phyloP scores from a whole-genome alignment of 2,797 vertebrate genomes.

The Dipus sagitta region DNA sequence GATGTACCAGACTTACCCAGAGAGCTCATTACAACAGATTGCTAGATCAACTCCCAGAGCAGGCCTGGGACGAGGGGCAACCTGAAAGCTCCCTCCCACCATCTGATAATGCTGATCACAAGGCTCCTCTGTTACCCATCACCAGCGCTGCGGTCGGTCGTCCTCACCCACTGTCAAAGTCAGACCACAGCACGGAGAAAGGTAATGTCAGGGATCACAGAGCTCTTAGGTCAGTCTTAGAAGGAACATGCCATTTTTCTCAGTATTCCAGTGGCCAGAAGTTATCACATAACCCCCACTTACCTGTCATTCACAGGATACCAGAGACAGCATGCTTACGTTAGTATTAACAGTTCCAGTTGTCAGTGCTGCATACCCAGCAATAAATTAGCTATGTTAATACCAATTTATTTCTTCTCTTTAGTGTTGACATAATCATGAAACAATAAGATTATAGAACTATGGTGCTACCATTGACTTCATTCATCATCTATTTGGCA shows the following conservation, averaged over 20 bases:
- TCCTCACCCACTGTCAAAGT: neutral
- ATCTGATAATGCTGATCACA: neutral
- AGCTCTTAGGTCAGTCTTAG: neutral
- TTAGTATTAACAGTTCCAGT: neutral
- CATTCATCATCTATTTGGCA: conserved; percentile 17
- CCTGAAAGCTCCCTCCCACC: neutral
- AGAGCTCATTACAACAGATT: neutral
- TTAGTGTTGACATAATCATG: conserved; percentile 11
- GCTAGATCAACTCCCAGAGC: neutral
- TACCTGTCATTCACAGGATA: neutral
- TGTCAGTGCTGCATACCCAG: neutral
- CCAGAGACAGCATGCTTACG: rapidly evolving
- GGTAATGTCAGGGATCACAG: rapidly evolving
- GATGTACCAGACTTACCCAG: neutral
- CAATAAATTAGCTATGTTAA: neutral
- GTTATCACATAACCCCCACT: no score
- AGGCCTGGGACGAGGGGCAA: neutral
- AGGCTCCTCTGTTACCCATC: neutral
- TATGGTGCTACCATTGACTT: neutral
- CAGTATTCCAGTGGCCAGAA: neutral
- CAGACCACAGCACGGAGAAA: neutral
- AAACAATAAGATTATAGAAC: neutral
- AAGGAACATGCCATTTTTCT: neutral
- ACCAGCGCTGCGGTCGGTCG: rapidly evolving
- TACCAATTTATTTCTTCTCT: neutral